These are phyloP conservation scores for Ips nitidus DNA, from an alignment of 1,140 invertebrate genomes.

Conservation along the genomic window DNA sequence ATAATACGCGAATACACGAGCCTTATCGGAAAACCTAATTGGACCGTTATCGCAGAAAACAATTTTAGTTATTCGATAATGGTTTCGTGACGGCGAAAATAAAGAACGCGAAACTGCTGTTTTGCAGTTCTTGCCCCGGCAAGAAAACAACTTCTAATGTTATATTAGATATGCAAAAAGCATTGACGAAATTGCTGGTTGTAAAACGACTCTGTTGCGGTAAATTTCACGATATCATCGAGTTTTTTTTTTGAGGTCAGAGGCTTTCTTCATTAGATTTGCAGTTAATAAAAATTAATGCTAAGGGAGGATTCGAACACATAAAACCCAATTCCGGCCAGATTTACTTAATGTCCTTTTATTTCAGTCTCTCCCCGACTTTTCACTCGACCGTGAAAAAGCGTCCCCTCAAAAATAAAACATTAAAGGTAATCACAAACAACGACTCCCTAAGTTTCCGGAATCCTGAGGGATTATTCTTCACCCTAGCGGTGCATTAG, in stretches of 20 bases:
- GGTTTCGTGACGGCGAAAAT: constrained; percentile 1
- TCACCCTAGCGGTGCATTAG: background rate
- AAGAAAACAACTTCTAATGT: background rate
- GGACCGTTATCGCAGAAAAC: background rate
- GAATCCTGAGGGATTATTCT: constrained; percentile 14
- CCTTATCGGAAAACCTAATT: background rate
- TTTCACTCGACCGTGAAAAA: constrained; percentile 12
- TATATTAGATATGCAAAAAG: constrained; percentile 5
- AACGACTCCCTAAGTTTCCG: constrained; percentile 15
- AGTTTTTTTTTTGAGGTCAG: no score
- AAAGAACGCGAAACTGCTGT: constrained; percentile 4
- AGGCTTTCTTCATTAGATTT: no score
- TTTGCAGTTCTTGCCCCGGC: background rate
- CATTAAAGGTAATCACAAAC: constrained; percentile 28
- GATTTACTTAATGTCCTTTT: background rate
- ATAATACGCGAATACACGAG: constrained; percentile 5
- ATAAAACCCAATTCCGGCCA: constrained; percentile 10
- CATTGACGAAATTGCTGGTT: constrained; percentile 2
- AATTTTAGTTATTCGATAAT: background rate
- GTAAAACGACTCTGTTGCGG: background rate
- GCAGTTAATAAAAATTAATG: no score
- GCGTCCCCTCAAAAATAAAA: constrained; percentile 19
- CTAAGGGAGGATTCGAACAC: constrained; percentile 1
- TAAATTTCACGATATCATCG: background rate
- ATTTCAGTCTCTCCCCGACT: constrained; percentile 10